Base-by-base conservation (phyloP, 2,113 vertebrate genomes). In the Alectura lathami region DNA sequence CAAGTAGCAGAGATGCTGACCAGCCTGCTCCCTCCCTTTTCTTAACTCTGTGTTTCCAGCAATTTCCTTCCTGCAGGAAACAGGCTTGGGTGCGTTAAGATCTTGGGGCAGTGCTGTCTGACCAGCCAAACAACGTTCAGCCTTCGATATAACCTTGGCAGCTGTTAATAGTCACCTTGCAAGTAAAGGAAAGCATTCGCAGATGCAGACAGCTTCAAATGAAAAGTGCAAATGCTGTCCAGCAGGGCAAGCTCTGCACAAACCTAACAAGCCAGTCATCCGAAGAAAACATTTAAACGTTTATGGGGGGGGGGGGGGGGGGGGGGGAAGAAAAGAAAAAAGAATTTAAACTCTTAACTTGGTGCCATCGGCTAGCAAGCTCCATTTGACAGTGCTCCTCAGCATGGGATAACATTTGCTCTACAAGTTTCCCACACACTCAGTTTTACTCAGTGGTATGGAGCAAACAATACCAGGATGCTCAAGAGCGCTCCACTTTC, bases 211-310 rank as follows among this genome's bases (percentile, higher is more conserved):
- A 42, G 36, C 53, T 73, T 40, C 47, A 48, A 11, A 13, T 8
- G 5, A 0, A 23, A 43, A 74, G 72, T 1, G 4, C 3, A 3
- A 50, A 13, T 1, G 1, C 38, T 20, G 24, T 4, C 72, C 70
- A 72, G 30, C n/a, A 47, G 59, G 48, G 64, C 36, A 29, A 45
- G 30, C 3, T 3, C 42, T 7, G 2, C 1, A 4, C 76, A 42
- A 53, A 15, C 12, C 59, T 34, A 74, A 32, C 32, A 18, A 83
- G 42, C 47, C 50, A 45, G 29, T n/a, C 59, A 68, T 36, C 32
- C 63, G 42, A 51, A 53, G 42, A 32, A 86, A 53, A 3, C 4
- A 15, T 11, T 67, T 51, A 36, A n/a, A n/a, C n/a, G n/a, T n/a
- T n/a, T n/a, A n/a, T n/a, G n/a, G n/a, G n/a, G n/a, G n/a, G n/a